Conservation (phyloP, 2,888 invertebrate genomes). For the Malthinus seriepunctatus region DNA sequence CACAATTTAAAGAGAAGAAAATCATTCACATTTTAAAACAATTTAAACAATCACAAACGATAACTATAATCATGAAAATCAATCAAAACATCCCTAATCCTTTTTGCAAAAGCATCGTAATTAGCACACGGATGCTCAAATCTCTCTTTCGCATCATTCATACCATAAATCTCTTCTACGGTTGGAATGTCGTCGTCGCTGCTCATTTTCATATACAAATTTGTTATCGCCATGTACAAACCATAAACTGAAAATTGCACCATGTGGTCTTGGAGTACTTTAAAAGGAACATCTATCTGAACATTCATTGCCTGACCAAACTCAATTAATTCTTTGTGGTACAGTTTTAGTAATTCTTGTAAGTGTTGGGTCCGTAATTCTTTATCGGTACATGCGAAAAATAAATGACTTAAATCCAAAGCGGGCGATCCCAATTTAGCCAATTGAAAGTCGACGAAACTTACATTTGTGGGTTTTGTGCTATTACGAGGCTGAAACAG, state of each 20-base stretch:
- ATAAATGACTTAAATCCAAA: conserved; percentile 42
- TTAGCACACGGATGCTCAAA: no score
- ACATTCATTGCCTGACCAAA: conserved; percentile 36
- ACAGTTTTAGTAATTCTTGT: conserved; percentile 39
- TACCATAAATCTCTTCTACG: no score
- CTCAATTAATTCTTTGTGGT: conserved; percentile 40
- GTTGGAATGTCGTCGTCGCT: conserved; percentile 31
- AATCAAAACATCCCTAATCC: no score
- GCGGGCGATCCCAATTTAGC: conserved; percentile 33
- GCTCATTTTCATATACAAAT: conserved; percentile 37
- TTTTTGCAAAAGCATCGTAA: no score
- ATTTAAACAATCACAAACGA: no score
- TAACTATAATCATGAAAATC: no score
- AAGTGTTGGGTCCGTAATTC: conserved; percentile 39
- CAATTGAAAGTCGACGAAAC: conserved; percentile 35
- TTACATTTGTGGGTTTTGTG: neutral
- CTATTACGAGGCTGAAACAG: conserved; percentile 18
- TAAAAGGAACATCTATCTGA: conserved; percentile 37
- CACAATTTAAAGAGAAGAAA: no score
- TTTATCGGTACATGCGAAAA: conserved; percentile 41
- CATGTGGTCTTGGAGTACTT: conserved; percentile 37
- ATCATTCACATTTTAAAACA: no score
- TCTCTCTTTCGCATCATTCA: no score
- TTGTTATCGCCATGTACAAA: conserved; percentile 35
- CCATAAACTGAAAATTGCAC: conserved; percentile 37